Evolutionary conservation across 2,113 vertebrate species (phyloP).

Genomic region (Rhinopomastus cyanomelas): DNA sequence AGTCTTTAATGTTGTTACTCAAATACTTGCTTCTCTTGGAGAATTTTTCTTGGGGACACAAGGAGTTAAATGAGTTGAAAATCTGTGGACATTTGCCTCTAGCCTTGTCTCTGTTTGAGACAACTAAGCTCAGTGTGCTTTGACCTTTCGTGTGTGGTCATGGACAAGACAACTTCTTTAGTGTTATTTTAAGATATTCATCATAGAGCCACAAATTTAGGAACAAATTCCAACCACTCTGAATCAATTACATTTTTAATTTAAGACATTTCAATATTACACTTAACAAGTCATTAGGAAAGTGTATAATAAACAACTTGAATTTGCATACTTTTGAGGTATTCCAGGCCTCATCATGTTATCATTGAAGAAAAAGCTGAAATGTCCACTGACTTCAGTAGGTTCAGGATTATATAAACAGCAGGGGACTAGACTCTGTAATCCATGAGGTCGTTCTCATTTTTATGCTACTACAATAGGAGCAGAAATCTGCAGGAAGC

Average conservation of each 20-base stretch:
- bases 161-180: background rate
- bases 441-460: constrained; percentile 5
- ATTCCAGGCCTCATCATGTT: background rate
- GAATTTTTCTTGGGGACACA: background rate
- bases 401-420: background rate
- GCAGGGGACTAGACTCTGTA: background rate
- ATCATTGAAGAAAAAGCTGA: background rate
- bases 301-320: background rate
- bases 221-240: background rate
- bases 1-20: background rate
- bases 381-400: background rate
- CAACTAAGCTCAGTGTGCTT: background rate
- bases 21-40: background rate
- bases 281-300: background rate
- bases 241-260: background rate
- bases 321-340: background rate
- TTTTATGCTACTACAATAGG: background rate
- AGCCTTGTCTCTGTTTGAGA: background rate
- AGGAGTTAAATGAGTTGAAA: background rate
- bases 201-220: background rate
- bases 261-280: background rate
- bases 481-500: constrained; percentile 14
- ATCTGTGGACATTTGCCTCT: background rate
- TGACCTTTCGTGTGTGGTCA: background rate
- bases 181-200: background rate